Evolutionary conservation across 2,797 vertebrate genomes (phyloP).

Genomic region (Danionella dracula): DNA sequence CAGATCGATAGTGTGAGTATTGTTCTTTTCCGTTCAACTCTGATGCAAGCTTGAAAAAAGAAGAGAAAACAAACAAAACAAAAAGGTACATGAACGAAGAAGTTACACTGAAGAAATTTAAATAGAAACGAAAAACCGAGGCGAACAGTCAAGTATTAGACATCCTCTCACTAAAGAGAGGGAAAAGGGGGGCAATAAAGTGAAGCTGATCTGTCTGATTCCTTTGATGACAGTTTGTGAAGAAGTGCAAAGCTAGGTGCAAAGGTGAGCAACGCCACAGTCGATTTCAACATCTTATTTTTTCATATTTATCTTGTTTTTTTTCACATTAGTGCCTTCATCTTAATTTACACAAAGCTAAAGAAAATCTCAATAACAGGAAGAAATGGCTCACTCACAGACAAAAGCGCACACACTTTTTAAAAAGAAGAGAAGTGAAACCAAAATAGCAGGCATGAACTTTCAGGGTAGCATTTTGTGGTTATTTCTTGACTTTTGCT

Average conservation of each 20-base stretch:
- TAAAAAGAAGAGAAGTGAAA: conserved; percentile 47
- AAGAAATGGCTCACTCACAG: conserved; percentile 74
- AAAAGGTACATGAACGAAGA: conserved; percentile 82
- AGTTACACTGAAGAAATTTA: conserved; percentile 61
- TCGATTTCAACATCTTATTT: conserved; percentile 72
- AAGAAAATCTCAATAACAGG: conserved; percentile 61
- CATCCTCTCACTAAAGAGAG: conserved; percentile 61
- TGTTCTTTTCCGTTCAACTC: conserved; percentile 82
- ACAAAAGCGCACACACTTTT: conserved; percentile 85
- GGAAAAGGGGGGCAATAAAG: conserved; percentile 59
- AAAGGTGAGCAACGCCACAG: conserved; percentile 78
- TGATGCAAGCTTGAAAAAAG: conserved; percentile 90
- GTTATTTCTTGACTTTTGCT: conserved; percentile 52
- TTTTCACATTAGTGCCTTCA: conserved; percentile 65
- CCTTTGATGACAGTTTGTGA: conserved; percentile 72
- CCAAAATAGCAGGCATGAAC: conserved; percentile 51
- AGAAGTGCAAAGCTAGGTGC: conserved; percentile 73
- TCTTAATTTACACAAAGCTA: conserved; percentile 69
- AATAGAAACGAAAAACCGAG: conserved; percentile 72
- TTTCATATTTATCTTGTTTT: conserved; percentile 49
- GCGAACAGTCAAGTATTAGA: conserved; percentile 77
- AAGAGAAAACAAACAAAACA: conserved; percentile 46
- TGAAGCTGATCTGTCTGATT: conserved; percentile 73
- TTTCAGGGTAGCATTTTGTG: conserved; percentile 76
- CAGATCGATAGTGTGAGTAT: conserved; percentile 94